Percentiles rank a stretch among this genome's conserved stretches.
Conservation (phyloP, 2,797 vertebrate species). For the Tauraco hartlaubi region DNA sequence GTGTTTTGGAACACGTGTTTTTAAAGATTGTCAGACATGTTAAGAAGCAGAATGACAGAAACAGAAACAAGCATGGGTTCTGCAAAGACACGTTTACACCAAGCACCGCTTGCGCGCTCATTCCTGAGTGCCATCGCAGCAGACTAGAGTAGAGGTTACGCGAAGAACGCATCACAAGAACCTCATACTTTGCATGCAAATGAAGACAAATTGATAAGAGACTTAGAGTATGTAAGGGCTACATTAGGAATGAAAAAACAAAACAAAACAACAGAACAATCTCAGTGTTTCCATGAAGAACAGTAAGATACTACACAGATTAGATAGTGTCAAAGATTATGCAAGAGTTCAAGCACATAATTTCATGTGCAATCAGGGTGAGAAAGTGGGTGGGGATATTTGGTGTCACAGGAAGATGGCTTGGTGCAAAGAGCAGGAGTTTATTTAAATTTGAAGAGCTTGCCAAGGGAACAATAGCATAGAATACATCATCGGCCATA, state of each 20-base stretch:
- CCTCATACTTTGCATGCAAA: not conserved
- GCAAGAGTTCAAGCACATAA: not conserved
- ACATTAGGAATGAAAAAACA: not conserved
- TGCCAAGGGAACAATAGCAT: not conserved
- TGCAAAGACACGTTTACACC: rapidly evolving
- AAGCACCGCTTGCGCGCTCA: rapidly evolving
- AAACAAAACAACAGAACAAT: not conserved
- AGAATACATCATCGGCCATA: not conserved
- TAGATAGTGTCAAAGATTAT: not conserved
- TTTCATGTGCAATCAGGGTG: not conserved
- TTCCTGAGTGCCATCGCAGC: not conserved
- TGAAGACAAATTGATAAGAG: not conserved
- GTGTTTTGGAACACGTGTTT: not conserved
- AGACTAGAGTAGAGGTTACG: not conserved
- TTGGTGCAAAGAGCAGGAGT: not conserved
- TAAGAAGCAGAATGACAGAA: not conserved
- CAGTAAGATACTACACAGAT: not conserved
- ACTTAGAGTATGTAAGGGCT: not conserved
- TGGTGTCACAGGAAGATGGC: not conserved
- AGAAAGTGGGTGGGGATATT: not conserved
- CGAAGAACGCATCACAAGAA: not conserved
- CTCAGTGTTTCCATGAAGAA: not conserved
- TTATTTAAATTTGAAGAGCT: not conserved
- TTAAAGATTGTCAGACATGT: not conserved
- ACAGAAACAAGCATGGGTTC: not conserved